Evolutionary conservation across 2,888 invertebrate species (phyloP).

Genomic region (Gasteruption jaculator): DNA sequence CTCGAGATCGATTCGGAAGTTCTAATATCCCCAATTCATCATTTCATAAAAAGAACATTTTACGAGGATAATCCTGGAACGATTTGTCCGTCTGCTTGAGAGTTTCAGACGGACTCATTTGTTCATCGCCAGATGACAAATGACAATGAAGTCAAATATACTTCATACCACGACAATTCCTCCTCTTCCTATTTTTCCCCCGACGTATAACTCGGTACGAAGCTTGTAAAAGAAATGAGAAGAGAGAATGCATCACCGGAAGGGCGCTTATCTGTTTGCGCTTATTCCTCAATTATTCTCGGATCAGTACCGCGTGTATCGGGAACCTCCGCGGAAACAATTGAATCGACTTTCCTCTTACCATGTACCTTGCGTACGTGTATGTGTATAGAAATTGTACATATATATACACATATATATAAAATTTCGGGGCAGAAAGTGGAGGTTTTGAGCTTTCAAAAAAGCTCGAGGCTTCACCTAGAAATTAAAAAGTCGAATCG

Average conservation of each 20-base stretch:
- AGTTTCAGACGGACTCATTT: conserved; percentile 48
- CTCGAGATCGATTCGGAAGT: no score
- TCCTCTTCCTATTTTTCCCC: conserved; percentile 17
- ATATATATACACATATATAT: no score
- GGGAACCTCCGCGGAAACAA: conserved; percentile 36
- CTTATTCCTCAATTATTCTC: conserved; percentile 49
- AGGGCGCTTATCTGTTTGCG: conserved; percentile 45
- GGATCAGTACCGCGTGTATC: conserved; percentile 47
- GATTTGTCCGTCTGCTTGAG: conserved; percentile 43
- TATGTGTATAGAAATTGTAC: no score
- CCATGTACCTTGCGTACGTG: no score
- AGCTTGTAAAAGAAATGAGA: background rate
- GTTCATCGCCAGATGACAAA: conserved; percentile 47
- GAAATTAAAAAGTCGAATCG: no score
- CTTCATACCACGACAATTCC: conserved; percentile 3
- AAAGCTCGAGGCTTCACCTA: no score
- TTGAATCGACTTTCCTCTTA: no score
- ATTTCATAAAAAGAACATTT: no score
- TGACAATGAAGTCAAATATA: conserved; percentile 44
- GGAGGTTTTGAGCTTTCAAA: no score
- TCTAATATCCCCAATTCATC: no score
- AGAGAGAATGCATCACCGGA: conserved; percentile 19
- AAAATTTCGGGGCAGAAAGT: no score
- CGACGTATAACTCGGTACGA: conserved; percentile 11
- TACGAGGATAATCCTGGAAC: conserved; percentile 45